phyloP scores from a whole-genome alignment of 2,113 vertebrate species.

The Oreocharis arfaki region DNA sequence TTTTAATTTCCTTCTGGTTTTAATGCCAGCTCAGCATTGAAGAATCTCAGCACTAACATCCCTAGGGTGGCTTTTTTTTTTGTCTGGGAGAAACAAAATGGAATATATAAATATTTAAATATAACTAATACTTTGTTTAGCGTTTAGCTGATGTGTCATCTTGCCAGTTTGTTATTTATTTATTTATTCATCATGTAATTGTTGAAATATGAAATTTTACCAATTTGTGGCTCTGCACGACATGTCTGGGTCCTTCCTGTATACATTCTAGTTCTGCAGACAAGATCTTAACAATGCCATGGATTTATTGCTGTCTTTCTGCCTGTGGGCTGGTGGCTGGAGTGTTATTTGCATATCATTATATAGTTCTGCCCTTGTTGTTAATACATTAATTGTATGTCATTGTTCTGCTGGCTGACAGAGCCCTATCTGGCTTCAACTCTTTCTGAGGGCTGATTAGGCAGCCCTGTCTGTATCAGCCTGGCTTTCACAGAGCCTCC shows the following conservation, averaged over 20 bases:
- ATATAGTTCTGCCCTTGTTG: neutral
- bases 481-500: neutral
- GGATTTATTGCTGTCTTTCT: neutral
- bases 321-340: neutral
- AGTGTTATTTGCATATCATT: neutral
- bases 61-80: neutral
- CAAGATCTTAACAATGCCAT: neutral
- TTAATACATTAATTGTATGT: neutral
- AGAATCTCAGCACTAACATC: neutral
- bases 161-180: neutral
- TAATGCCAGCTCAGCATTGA: neutral
- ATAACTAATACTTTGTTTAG: neutral
- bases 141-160: neutral
- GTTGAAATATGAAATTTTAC: neutral
- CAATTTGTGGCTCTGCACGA: neutral
- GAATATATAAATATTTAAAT: neutral
- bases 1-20: conserved; percentile 3
- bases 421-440: neutral
- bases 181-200: neutral
- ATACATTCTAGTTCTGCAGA: neutral
- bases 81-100: neutral
- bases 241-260: neutral
- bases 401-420: neutral
- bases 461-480: neutral
- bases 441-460: neutral